A percentile compares a stretch with the other conserved stretches of the same genome.
Conservation (phyloP, 2,113 vertebrate genomes). For the Notiomystis cincta region DNA sequence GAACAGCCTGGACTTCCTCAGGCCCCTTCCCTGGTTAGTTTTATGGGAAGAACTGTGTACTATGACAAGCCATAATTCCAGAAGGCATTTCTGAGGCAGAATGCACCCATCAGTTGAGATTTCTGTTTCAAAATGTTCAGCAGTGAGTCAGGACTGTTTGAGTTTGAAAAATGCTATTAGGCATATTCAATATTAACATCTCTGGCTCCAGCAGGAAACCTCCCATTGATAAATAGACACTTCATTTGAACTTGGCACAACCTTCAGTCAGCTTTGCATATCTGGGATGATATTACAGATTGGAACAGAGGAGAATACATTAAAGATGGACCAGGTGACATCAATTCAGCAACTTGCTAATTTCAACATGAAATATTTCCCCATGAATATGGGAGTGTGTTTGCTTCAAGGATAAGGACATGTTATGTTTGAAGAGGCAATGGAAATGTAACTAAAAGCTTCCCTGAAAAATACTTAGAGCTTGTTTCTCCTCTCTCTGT, state of each 20-base stretch:
- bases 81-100: neutral
- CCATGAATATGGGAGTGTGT: neutral
- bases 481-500: neutral
- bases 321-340: neutral
- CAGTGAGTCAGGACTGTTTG: neutral
- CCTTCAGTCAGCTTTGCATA: conserved; percentile 45
- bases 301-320: neutral
- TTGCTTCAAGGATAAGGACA: neutral
- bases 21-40: neutral
- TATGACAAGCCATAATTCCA: neutral
- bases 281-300: neutral
- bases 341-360: neutral
- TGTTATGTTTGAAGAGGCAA: neutral
- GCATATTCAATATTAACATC: conserved; percentile 51
- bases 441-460: neutral
- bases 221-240: conserved; percentile 38
- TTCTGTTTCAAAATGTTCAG: conserved; percentile 17
- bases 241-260: conserved; percentile 65
- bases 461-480: neutral
- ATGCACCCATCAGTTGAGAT: neutral
- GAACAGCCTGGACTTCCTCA: neutral
- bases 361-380: conserved; percentile 7
- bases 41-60: neutral
- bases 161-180: conserved; percentile 36
- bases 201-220: conserved; percentile 27